Evolutionary conservation across 2,888 invertebrate species (phyloP), one percentile per base, ranked within the genome.

Genomic region (Ctenicera cuprea): DNA sequence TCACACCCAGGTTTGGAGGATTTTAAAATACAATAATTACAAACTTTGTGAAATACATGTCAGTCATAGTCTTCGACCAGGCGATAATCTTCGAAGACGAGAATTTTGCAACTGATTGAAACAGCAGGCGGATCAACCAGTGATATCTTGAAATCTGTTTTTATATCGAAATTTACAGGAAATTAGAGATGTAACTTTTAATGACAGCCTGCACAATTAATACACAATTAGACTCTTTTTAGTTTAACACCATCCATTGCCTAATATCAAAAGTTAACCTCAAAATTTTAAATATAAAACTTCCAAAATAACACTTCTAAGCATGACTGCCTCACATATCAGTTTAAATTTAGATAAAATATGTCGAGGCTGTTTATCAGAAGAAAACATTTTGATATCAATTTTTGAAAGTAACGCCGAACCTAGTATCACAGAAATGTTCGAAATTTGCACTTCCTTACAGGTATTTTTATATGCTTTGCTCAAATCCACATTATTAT

Each of bases 341-440:
- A 52, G 37, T 52, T 50, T 72, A 43, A 52, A 78, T 52, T 67
- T 88, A 86, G 88, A 88, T 73, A 86, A 84, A 30, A 87, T 87
- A 75, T 89, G 89, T 76, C 85, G 89, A 78, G 87, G 86, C 45
- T 89, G 89, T 80, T 83, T 89, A 52, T 79, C 85, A 45, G 85
- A 85, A 80, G 86, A 83, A 75, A 82, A 85, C 67, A 87, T 88
- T 22, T 83, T 86, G 0, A 77, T 82, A 20, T 86, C 87, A 11
- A 80, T 89, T 14, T 77, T 87, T 20, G 87, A 87, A 57, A 88
- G 87, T 74, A 86, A 65, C 43, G 7, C 43, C 4, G 48, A 69
- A 45, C 57, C 86, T 30, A 88, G 89, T 78, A 87, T 87, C 70
- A 82, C 87, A 78, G 84, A 88, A 77, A 80, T 88, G 50, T 88